A percentile compares a stretch with the other conserved stretches of the same genome.
phyloP scores from a whole-genome alignment of 2,113 vertebrate genomes.

The Setophaga kirtlandii region DNA sequence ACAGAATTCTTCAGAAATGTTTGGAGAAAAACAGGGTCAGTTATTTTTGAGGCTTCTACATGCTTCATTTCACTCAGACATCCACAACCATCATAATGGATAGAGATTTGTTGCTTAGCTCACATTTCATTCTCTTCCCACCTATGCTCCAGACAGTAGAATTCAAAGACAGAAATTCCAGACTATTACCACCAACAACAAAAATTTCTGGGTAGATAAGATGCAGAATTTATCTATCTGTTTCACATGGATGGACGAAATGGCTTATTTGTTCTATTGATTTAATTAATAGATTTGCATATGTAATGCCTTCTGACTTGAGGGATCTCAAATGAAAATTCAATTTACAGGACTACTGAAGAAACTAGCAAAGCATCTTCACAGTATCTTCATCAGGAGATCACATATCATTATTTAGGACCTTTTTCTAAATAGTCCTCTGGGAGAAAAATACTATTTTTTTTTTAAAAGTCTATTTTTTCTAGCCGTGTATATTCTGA shows the following conservation, averaged over 20 bases:
- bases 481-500: neutral
- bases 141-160: neutral
- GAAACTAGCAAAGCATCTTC: neutral
- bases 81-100: neutral
- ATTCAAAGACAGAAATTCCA: neutral
- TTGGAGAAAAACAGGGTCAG: slow-evolving; percentile 6
- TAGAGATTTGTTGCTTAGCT: neutral
- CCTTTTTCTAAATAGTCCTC: neutral
- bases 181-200: neutral
- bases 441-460: too few species aligned
- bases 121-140: neutral
- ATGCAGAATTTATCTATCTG: neutral
- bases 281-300: neutral
- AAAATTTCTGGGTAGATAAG: neutral
- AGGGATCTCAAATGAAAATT: neutral
- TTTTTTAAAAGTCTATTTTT: neutral
- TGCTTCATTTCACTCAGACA: slow-evolving; percentile 36
- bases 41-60: neutral
- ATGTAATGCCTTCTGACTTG: neutral
- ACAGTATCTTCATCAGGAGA: neutral
- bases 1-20: slow-evolving; percentile 34
- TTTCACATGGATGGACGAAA: neutral
- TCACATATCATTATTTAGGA: neutral
- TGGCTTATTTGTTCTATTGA: neutral
- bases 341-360: neutral